These are phyloP conservation scores for Carlito syrichta DNA, from an alignment of 2,113 vertebrate genomes.

Conservation along the genomic window DNA sequence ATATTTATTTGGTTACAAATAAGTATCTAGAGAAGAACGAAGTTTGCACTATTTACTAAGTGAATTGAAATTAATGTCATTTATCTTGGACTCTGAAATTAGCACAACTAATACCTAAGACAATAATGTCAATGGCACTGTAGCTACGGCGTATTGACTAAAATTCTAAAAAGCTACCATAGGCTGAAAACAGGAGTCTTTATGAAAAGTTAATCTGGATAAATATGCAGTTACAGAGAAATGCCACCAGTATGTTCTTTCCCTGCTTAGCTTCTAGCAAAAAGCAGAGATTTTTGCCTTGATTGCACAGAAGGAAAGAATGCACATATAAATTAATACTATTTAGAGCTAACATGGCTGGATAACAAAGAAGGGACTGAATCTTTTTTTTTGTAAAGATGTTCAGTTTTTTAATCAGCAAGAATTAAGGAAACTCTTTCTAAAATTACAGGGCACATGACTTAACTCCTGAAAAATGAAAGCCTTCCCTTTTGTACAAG, in stretches of 20 bases:
- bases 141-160: neutral
- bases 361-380: neutral
- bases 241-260: neutral
- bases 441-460: neutral
- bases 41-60: neutral
- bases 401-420: neutral
- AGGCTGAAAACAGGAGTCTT: neutral
- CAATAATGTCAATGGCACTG: neutral
- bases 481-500: neutral
- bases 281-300: neutral
- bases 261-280: neutral
- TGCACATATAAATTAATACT: neutral
- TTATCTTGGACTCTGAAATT: neutral
- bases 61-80: neutral
- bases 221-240: neutral
- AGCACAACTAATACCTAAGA: neutral
- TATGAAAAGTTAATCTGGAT: neutral
- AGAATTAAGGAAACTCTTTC: slow-evolving; percentile 6
- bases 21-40: neutral
- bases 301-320: neutral
- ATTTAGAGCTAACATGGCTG: neutral
- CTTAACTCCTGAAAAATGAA: neutral
- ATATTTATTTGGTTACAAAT: neutral
- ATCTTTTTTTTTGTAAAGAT: neutral
- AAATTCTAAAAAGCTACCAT: neutral